Evolutionary conservation across 2,888 invertebrate species (phyloP), one percentile per base, ranked within the genome.

Genomic region (Eumerus sabulonum): DNA sequence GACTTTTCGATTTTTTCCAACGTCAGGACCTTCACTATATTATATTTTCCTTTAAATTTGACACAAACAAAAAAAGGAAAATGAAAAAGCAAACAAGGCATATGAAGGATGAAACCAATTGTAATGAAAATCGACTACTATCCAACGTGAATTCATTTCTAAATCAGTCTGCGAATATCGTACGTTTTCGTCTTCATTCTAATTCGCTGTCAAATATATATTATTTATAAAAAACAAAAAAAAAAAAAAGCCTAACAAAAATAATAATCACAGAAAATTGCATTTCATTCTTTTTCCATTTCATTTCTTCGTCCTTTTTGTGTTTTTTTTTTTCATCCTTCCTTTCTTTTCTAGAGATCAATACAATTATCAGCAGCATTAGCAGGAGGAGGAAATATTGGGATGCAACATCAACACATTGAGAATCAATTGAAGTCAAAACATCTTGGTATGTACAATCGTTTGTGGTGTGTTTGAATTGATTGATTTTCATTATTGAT

Each of bases 211-310:
- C 77, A 73, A 77, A 72, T 67, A 77, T 73, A 68, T 77, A 68
- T 53, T 63, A n/a, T 54, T 72, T 67, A 56, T 66, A 64, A 76
- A 73, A 76, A 71, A 47, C 66, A 72, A 73, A 77, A 77, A 66
- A 77, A 77, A n/a, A 77, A 77, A n/a, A n/a, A 76, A 71, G 56
- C 66, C 76, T 77, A 77, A 77, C 72, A 77, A 77, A n/a, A 77
- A 77, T 77, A 73, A 77, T 77, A 77, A 77, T 77, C 77, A 77
- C 77, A 77, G 77, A 73, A 77, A 77, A 73, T 77, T 77, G 77
- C 77, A 73, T 77, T 77, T 77, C 73, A 72, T 77, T 72, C 67
- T 72, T 57, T 57, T 53, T 56, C 44, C 57, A 16, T 53, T n/a
- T 68, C 35, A 62, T 14, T 62, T 56, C 11, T 35, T 51, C 35